A percentile compares a stretch with the other conserved stretches of the same genome.
Evolutionary conservation across 2,113 vertebrate species (phyloP).

Genomic region (Poecilia latipinna): DNA sequence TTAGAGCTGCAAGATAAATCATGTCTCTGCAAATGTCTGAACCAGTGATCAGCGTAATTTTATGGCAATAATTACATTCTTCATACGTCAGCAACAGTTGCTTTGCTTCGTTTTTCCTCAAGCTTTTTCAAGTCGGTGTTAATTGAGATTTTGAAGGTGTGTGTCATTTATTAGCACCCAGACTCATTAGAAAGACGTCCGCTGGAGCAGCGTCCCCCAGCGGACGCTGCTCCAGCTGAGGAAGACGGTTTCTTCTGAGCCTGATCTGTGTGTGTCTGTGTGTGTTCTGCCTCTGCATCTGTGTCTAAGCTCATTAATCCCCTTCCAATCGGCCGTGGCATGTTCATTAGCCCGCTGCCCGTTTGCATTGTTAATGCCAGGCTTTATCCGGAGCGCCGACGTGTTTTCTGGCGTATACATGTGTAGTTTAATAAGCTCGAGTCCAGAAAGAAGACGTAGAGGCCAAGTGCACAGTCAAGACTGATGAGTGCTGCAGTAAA

Average conservation of each 20-base stretch:
- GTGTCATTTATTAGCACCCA: constrained; percentile 33
- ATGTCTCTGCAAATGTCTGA: background rate
- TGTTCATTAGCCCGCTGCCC: constrained; percentile 72
- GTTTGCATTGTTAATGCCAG: constrained; percentile 61
- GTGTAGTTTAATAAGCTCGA: constrained; percentile 21
- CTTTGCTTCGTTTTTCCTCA: background rate
- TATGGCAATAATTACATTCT: background rate
- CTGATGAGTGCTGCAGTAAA: constrained; percentile 12
- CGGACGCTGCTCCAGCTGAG: constrained; percentile 21
- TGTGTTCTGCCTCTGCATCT: background rate
- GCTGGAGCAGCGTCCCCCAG: background rate
- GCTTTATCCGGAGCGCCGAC: constrained; percentile 22
- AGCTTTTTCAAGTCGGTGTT: constrained; percentile 5
- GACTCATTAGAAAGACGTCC: constrained; percentile 24
- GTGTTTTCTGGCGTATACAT: constrained; percentile 15
- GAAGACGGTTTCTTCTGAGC: constrained; percentile 22
- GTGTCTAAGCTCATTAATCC: constrained; percentile 64
- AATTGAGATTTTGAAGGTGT: constrained; percentile 30
- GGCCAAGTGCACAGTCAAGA: constrained; percentile 8
- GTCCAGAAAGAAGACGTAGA: constrained; percentile 15
- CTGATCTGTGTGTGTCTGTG: constrained; percentile 23
- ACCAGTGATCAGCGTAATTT: constrained; percentile 44
- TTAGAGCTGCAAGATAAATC: background rate
- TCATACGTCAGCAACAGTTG: constrained; percentile 24
- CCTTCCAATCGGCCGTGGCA: constrained; percentile 58